A percentile compares a stretch with the other conserved stretches of the same genome.
Evolutionary conservation across 2,113 vertebrate species (phyloP).

Genomic region (Hypocryptadius cinnamomeus): DNA sequence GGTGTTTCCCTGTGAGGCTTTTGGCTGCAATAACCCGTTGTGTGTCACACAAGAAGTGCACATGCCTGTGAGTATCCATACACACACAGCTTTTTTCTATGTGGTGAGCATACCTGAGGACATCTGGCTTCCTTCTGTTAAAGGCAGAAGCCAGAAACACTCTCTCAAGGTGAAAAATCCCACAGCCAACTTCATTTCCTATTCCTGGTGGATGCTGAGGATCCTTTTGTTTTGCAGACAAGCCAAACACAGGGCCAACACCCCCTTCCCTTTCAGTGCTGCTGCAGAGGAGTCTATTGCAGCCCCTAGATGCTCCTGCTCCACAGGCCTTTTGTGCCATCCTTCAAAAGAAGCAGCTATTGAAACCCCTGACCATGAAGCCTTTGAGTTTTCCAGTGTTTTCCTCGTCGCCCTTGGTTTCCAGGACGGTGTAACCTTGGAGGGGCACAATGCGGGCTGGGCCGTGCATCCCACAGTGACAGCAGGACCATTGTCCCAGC

Average conservation of each 20-base stretch:
- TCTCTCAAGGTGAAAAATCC: background rate
- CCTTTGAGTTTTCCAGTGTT: background rate
- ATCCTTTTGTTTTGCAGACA: background rate
- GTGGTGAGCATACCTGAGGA: accelerated
- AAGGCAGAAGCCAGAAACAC: background rate
- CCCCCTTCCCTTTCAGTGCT: conserved; percentile 23
- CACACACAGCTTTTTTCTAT: background rate
- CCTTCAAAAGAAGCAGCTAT: conserved; percentile 34
- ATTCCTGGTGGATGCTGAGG: background rate
- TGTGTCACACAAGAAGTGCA: background rate
- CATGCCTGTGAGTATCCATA: background rate
- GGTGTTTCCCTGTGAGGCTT: background rate
- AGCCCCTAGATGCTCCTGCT: background rate
- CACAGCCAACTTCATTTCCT: background rate
- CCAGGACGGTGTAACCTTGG: background rate
- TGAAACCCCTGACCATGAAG: conserved; percentile 55
- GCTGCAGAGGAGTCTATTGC: background rate
- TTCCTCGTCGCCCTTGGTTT: background rate
- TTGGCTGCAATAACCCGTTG: background rate
- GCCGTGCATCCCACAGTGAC: background rate
- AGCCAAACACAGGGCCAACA: background rate
- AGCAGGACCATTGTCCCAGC: background rate
- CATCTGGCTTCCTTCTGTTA: background rate
- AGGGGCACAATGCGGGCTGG: background rate
- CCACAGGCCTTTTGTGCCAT: conserved; percentile 31